Evolutionary conservation across 2,797 vertebrate species (phyloP).

Genomic region (Falco rusticolus): DNA sequence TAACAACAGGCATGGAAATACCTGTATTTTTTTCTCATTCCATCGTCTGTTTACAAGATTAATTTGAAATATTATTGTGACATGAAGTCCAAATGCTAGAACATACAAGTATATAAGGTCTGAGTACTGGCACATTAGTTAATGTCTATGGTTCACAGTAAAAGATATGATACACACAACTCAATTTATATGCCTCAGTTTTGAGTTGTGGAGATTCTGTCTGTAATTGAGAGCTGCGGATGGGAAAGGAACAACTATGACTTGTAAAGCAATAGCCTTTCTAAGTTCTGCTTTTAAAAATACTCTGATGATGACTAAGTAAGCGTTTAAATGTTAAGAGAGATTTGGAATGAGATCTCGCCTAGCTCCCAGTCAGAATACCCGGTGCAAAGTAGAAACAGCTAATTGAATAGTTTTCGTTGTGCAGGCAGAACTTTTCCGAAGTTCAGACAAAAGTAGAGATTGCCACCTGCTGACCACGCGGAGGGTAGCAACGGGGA

Average conservation of each 20-base stretch:
- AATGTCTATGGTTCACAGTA: not conserved
- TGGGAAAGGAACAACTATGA: not conserved
- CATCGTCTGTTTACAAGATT: constrained; percentile 27
- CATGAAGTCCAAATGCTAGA: not conserved
- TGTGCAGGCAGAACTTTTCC: not conserved
- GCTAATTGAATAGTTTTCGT: not conserved
- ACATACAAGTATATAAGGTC: constrained; percentile 2
- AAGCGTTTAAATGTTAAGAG: constrained; percentile 20
- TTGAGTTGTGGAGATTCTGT: not conserved
- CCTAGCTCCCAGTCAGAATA: not conserved
- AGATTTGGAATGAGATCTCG: constrained; percentile 29
- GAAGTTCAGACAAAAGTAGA: constrained; percentile 55
- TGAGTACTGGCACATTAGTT: not conserved
- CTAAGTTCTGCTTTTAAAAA: constrained; percentile 44
- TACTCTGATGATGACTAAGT: constrained; percentile 34
- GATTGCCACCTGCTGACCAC: constrained; percentile 73
- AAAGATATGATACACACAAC: not conserved
- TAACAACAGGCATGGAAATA: constrained; percentile 1
- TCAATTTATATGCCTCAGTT: not conserved
- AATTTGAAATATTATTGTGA: constrained; percentile 18
- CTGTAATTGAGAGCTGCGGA: not conserved
- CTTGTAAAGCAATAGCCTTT: not conserved
- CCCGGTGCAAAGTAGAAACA: not conserved
- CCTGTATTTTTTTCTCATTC: not conserved
- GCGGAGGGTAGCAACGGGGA: not conserved